Conservation (phyloP, 2,888 invertebrate species). For the Spodoptera picta region DNA sequence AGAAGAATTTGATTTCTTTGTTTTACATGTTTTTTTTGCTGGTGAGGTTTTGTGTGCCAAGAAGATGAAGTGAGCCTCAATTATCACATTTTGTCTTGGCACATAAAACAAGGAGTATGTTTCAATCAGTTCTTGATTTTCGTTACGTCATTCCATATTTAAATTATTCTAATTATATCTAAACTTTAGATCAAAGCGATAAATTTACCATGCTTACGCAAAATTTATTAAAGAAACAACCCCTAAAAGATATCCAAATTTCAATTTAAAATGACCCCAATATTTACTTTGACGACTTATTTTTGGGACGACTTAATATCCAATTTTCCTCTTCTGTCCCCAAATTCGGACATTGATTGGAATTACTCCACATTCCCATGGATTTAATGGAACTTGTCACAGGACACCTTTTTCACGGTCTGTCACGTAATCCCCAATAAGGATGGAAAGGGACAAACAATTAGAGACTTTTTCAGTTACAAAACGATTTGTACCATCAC, state of each 20-base stretch:
- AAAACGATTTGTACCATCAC: background rate
- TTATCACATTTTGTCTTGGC: constrained; percentile 16
- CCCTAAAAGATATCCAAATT: too few relatives aligned
- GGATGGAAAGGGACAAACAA: background rate
- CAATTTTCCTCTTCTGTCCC: background rate
- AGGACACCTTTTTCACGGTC: constrained; percentile 13
- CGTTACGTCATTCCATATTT: too few relatives aligned
- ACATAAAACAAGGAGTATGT: constrained; percentile 4
- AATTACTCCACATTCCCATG: constrained; percentile 16
- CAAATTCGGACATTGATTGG: constrained; percentile 1
- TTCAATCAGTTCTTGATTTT: too few relatives aligned
- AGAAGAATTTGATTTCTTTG: background rate
- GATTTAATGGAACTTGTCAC: constrained; percentile 24
- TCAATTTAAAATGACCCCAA: too few relatives aligned
- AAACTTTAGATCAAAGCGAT: too few relatives aligned
- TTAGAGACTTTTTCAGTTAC: constrained; percentile 5
- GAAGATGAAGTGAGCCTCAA: background rate
- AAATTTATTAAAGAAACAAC: too few relatives aligned
- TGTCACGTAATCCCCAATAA: background rate
- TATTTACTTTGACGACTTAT: background rate
- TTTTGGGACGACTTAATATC: background rate
- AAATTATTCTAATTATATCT: too few relatives aligned
- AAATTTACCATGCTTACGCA: too few relatives aligned
- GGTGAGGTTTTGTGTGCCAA: constrained; percentile 25
- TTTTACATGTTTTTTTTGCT: fast-evolving